Conservation (phyloP, 1,140 invertebrate species). For the Papilio glaucus region DNA sequence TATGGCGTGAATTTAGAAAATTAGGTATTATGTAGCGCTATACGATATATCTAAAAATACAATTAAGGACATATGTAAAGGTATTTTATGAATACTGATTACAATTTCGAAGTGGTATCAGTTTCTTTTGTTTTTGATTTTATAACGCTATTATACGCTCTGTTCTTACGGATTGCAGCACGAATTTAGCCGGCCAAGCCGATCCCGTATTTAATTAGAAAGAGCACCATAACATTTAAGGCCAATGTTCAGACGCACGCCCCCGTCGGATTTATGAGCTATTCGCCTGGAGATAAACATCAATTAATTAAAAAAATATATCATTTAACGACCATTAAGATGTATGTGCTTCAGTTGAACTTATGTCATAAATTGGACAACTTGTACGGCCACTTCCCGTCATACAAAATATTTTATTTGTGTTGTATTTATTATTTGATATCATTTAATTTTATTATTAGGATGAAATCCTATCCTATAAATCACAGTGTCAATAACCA, state of each 20-base stretch:
- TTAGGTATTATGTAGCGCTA: too few species aligned
- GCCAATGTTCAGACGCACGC: slow-evolving; percentile 71
- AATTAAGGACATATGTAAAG: not conserved
- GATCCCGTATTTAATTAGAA: slow-evolving; percentile 78
- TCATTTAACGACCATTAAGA: slow-evolving; percentile 59
- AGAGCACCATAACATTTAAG: slow-evolving; percentile 77
- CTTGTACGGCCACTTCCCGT: slow-evolving; percentile 5
- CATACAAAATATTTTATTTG: slow-evolving; percentile 8
- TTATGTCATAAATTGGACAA: slow-evolving; percentile 41
- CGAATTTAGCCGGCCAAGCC: slow-evolving; percentile 44
- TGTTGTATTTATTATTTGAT: not conserved
- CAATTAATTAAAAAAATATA: slow-evolving; percentile 82
- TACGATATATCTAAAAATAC: not conserved
- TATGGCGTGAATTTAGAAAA: too few species aligned
- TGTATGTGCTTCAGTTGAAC: slow-evolving; percentile 46
- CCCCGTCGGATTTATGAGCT: slow-evolving; percentile 74
- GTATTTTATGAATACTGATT: not conserved
- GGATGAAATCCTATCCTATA: too few species aligned
- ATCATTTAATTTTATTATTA: slow-evolving; percentile 1
- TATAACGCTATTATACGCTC: slow-evolving; percentile 11
- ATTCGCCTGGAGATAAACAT: slow-evolving; percentile 74
- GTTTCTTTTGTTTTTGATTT: not conserved
- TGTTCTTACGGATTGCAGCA: slow-evolving; percentile 39
- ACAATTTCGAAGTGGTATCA: not conserved
- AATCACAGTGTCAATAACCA: too few species aligned